These are phyloP conservation scores for Eumerus sabulonum DNA, from an alignment of 2,888 invertebrate genomes.

Conservation along the genomic window DNA sequence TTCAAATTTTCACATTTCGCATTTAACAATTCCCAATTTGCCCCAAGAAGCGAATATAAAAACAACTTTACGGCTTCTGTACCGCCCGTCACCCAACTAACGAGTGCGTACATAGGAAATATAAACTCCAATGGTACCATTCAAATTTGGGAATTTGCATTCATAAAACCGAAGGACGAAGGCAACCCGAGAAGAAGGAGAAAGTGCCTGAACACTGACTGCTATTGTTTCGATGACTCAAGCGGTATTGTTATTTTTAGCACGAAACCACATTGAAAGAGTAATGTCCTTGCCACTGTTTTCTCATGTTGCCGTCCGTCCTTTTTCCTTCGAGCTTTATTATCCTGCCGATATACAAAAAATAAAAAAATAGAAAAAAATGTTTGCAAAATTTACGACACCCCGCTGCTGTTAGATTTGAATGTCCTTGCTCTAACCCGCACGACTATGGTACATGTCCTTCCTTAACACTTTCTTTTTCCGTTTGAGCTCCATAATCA, in stretches of 20 bases:
- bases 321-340: conserved; percentile 59
- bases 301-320: conserved; percentile 58
- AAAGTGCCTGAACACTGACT: too few species aligned
- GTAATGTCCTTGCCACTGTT: conserved; percentile 63
- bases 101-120: conserved; percentile 15
- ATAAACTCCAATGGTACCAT: conserved; percentile 47
- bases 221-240: conserved; percentile 23
- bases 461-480: conserved; percentile 33
- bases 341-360: conserved; percentile 40
- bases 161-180: conserved; percentile 64
- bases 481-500: conserved; percentile 48
- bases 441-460: conserved; percentile 12
- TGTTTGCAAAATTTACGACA: conserved; percentile 52
- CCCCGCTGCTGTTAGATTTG: conserved; percentile 26
- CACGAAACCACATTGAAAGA: conserved; percentile 39
- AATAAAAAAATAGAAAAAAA: conserved; percentile 20
- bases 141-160: conserved; percentile 64
- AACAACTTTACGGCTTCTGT: conserved; percentile 22
- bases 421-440: conserved; percentile 6
- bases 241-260: conserved; percentile 36
- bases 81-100: too few species aligned
- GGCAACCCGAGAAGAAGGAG: too few species aligned
- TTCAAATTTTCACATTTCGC: too few species aligned
- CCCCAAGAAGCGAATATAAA: conserved; percentile 22
- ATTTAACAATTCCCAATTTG: neutral